phyloP scores from a whole-genome alignment of 2,113 vertebrate genomes.

The Cyanoramphus novaezelandiae region DNA sequence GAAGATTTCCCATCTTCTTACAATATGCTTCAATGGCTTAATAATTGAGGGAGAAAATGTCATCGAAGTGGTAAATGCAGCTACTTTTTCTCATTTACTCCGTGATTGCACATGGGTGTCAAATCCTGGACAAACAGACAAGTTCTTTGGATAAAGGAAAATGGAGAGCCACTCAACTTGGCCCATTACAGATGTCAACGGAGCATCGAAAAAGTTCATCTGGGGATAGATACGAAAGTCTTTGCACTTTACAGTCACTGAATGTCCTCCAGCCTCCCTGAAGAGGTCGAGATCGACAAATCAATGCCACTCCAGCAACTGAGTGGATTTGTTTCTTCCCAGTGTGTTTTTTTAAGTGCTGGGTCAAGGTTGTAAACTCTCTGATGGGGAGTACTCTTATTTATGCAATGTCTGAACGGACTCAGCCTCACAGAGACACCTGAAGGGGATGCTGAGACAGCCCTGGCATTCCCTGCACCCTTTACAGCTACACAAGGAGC shows the following conservation, averaged over 20 bases:
- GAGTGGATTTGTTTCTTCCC: conserved; percentile 9
- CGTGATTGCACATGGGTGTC: conserved; percentile 35
- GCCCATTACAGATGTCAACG: conserved; percentile 18
- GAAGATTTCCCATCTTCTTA: background rate
- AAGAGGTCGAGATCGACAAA: conserved; percentile 33
- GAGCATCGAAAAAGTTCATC: conserved; percentile 52
- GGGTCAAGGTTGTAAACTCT: background rate
- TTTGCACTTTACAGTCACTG: conserved; percentile 40
- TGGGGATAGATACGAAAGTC: conserved; percentile 39
- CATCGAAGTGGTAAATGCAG: conserved; percentile 37
- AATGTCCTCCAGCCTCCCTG: conserved; percentile 38
- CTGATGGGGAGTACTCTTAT: background rate
- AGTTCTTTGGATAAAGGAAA: conserved; percentile 40
- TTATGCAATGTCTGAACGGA: conserved; percentile 5
- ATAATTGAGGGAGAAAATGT: background rate
- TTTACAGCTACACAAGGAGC: background rate
- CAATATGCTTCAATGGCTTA: background rate
- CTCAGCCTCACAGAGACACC: conserved; percentile 49
- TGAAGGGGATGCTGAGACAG: conserved; percentile 48
- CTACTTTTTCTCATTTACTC: conserved; percentile 61
- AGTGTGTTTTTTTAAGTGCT: background rate
- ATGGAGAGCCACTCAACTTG: conserved; percentile 40
- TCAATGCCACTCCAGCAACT: conserved; percentile 35
- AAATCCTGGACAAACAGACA: conserved; percentile 50
- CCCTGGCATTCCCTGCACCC: background rate